Base-by-base conservation (phyloP, 1,140 invertebrate genomes). In the Holcopasites calliopsidis region DNA sequence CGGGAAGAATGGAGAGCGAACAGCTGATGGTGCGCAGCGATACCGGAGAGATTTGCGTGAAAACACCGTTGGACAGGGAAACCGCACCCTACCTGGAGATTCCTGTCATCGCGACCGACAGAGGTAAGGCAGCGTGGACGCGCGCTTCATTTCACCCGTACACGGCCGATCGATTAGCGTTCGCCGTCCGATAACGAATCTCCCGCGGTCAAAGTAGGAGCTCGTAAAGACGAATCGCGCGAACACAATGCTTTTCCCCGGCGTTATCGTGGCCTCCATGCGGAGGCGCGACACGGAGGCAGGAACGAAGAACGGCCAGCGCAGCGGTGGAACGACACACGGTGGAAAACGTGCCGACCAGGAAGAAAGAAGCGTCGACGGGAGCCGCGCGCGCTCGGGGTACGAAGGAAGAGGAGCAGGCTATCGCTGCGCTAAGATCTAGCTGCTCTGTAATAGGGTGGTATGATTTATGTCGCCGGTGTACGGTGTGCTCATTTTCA, bases 91-190 rank as follows among this genome's bases (percentile, higher is more conserved):
- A 95, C 58, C 97, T 97, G 88, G 98, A 99, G 88, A 96, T 99
- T 86, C 96, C 98, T 6, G 95, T 99, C 42, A 94, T 98, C 76
- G 98, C 98, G 68, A 98, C 96, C 38, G 98, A 99, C 91, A 94
- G 97, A 95, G 97, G 98, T 97, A 92, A 93, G n/a, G n/a, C n/a
- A n/a, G n/a, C n/a, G n/a, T n/a, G n/a, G n/a, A n/a, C n/a, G n/a
- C n/a, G n/a, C n/a, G n/a, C n/a, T n/a, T n/a, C n/a, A 6, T 62
- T 26, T 52, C 23, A 21, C 31, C 33, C 33, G 57, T 38, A 49
- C 47, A 8, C n/a, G n/a, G 77, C 52, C 54, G 77, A 61, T 77
- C 68, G 57, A 72, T 79, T 70, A 66, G 61, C 61, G 26, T 40
- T 18, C 35, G 40, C 60, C 23, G 66, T 42, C 38, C 33, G 61